phyloP scores from a whole-genome alignment of 2,113 vertebrate species.

The Cavia aperea region DNA sequence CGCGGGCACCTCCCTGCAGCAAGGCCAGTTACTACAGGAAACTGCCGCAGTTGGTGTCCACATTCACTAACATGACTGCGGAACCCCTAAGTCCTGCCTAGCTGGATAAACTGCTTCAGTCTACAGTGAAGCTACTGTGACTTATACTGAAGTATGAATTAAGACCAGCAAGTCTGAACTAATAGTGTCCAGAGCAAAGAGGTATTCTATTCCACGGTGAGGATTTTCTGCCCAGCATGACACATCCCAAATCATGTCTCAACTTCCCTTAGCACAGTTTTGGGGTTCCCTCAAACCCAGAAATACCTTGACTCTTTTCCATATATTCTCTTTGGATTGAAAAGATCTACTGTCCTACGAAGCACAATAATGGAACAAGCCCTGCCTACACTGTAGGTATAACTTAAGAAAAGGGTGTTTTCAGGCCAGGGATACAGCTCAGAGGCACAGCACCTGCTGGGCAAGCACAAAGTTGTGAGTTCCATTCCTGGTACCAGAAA shows the following conservation, averaged over 20 bases:
- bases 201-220: background rate
- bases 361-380: background rate
- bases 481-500: no score
- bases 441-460: no score
- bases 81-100: background rate
- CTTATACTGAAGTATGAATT: slow-evolving; percentile 8
- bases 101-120: background rate
- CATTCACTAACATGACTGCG: background rate
- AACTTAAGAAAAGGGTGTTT: background rate
- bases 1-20: background rate
- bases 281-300: slow-evolving; percentile 20
- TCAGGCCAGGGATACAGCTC: no score
- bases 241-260: background rate
- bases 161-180: slow-evolving; percentile 16
- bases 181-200: background rate
- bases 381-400: background rate
- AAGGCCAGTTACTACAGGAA: background rate
- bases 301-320: background rate
- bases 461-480: no score
- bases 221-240: background rate
- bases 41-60: background rate
- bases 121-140: background rate
- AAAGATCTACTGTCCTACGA: background rate
- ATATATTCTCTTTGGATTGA: background rate
- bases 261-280: background rate